Evolutionary conservation across 2,113 vertebrate genomes (phyloP).

Genomic region (Myrmecobius fasciatus): DNA sequence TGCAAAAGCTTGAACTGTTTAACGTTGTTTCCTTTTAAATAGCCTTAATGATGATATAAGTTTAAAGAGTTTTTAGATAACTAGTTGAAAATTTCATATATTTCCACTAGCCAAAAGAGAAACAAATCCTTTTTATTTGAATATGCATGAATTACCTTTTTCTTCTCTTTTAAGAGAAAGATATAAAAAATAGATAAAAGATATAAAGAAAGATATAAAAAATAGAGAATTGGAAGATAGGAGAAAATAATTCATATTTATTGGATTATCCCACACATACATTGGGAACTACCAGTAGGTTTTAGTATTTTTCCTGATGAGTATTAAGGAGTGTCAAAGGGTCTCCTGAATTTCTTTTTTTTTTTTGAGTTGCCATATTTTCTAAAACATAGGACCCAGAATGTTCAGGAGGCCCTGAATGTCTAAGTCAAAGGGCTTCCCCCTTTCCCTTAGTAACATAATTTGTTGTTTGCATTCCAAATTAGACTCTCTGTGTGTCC

Average conservation of each 20-base stretch:
- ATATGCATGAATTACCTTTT: background rate
- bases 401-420: no score
- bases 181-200: no score
- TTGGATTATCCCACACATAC: background rate
- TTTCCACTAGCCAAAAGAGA: rapidly evolving
- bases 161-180: no score
- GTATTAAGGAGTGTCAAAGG: no score
- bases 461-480: no score
- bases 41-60: background rate
- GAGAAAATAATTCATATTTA: background rate
- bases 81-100: rapidly evolving
- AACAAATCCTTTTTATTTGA: background rate
- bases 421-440: no score
- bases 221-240: background rate
- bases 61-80: background rate
- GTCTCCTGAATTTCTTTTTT: no score
- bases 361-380: no score
- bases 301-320: rapidly evolving
- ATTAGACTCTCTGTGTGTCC: no score
- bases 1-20: background rate
- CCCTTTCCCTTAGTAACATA: no score
- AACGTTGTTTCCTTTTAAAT: background rate
- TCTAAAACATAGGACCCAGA: no score
- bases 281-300: background rate
- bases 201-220: no score